Conservation (phyloP, 2,797 vertebrate species). For the Gobio occitaniae region DNA sequence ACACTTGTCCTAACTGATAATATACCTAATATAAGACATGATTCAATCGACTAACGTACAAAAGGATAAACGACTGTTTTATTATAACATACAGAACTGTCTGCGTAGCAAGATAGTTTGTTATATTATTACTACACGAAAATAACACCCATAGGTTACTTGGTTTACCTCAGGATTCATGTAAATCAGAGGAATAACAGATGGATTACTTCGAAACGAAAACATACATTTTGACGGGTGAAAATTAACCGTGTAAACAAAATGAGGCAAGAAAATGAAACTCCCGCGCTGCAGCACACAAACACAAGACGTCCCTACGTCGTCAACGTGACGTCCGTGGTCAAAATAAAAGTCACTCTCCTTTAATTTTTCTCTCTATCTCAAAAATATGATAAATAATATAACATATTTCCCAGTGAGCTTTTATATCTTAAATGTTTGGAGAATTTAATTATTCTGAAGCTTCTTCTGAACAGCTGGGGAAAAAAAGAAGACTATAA, state of each 20-base stretch:
- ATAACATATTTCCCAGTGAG: background rate
- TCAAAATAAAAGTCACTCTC: slow-evolving; percentile 38
- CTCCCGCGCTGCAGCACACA: slow-evolving; percentile 16
- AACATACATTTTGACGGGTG: background rate
- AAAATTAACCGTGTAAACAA: slow-evolving; percentile 3
- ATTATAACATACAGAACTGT: background rate
- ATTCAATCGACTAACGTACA: background rate
- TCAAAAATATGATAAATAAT: background rate
- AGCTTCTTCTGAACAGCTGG: background rate
- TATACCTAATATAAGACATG: background rate
- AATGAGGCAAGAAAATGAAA: slow-evolving; percentile 11
- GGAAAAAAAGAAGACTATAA: too few relatives aligned
- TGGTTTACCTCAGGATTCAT: background rate
- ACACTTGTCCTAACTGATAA: background rate
- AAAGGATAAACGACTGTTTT: background rate
- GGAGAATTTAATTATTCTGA: background rate
- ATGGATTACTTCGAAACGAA: background rate
- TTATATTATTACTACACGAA: background rate
- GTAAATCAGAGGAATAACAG: background rate
- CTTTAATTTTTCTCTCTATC: background rate
- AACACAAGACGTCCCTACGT: background rate
- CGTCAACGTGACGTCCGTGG: background rate
- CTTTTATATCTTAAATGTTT: background rate
- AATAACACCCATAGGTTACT: background rate
- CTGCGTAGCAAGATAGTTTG: background rate